Conservation (phyloP, 2,888 invertebrate species). For the Rambutsinella grinnellia region DNA sequence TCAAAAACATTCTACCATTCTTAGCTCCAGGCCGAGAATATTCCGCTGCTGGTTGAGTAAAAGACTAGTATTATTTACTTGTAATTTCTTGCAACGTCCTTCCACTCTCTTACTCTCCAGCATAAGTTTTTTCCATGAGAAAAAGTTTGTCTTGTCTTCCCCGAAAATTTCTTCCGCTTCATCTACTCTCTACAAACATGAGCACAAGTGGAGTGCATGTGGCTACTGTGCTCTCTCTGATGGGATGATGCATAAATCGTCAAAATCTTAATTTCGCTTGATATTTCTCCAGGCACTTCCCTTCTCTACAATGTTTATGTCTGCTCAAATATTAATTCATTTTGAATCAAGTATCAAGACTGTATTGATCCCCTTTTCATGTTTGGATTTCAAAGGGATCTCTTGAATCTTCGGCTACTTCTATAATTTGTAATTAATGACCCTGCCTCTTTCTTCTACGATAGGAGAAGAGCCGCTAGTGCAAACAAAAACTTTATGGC, state of each 20-base stretch:
- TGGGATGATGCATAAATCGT: conserved; percentile 2
- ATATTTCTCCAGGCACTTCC: conserved; percentile 5
- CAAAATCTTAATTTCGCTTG: not conserved
- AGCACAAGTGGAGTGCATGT: not conserved
- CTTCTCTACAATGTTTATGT: not conserved
- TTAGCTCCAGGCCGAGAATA: no score
- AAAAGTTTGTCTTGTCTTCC: conserved; percentile 9
- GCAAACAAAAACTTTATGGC: not conserved
- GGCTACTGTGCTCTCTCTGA: not conserved
- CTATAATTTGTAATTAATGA: conserved; percentile 55
- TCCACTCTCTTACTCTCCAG: not conserved
- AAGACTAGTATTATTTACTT: not conserved
- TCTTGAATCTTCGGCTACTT: conserved; percentile 17
- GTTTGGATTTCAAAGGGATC: conserved; percentile 18
- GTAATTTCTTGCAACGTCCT: not conserved
- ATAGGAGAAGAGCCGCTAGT: conserved; percentile 11
- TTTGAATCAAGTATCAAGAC: conserved; percentile 44
- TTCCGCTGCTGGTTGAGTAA: no score
- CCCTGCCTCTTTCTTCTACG: conserved; percentile 25
- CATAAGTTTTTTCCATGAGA: not conserved
- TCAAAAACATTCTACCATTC: not conserved
- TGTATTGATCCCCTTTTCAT: conserved; percentile 30
- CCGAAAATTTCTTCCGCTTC: conserved; percentile 15
- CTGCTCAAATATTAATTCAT: conserved; percentile 2
- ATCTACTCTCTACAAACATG: conserved; percentile 4